Evolutionary conservation across 2,888 invertebrate species (phyloP).

Genomic region (Orchestes rusci): DNA sequence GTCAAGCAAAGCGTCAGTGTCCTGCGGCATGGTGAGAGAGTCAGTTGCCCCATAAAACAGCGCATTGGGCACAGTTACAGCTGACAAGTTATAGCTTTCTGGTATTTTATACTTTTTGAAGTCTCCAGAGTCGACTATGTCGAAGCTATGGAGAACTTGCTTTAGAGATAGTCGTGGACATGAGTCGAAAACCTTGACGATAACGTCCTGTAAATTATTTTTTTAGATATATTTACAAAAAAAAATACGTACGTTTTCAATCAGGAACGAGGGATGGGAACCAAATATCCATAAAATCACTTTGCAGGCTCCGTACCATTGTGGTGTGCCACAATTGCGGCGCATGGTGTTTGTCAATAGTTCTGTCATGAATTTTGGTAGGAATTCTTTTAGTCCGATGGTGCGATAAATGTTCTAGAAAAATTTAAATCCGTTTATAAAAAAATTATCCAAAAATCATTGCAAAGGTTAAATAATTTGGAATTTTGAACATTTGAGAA

Average conservation of each 20-base stretch:
- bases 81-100: conserved; percentile 41
- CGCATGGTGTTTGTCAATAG: too few species aligned
- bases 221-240: neutral
- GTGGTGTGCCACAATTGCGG: conserved; percentile 5
- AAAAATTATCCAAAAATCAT: conserved; percentile 2
- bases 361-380: neutral
- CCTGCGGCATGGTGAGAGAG: conserved; percentile 46
- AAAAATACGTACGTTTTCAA: neutral
- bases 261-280: neutral
- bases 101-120: too few species aligned
- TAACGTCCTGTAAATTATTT: neutral
- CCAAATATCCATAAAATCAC: neutral
- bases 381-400: neutral
- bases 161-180: conserved; percentile 3
- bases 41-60: conserved; percentile 47
- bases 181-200: neutral
- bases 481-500: too few species aligned
- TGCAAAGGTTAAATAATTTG: too few species aligned
- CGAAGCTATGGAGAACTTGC: too few species aligned
- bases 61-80: conserved; percentile 41
- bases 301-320: neutral
- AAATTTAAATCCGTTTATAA: neutral
- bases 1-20: neutral
- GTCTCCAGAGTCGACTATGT: too few species aligned
- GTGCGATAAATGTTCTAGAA: conserved; percentile 4